phyloP scores from a whole-genome alignment of 2,888 invertebrate genomes.

The Xestia sexstrigata region DNA sequence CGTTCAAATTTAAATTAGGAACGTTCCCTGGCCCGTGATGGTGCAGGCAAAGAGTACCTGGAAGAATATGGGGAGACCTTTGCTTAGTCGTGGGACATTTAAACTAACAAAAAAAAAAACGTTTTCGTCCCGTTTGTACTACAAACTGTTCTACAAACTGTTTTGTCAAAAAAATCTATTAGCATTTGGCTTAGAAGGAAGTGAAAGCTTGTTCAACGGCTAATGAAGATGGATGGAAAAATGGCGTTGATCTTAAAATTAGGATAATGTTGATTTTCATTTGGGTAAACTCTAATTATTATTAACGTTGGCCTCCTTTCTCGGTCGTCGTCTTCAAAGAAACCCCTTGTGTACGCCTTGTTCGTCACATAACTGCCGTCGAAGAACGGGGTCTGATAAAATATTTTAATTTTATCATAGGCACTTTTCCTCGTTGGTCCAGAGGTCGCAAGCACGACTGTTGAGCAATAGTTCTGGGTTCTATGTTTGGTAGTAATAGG shows the following conservation, averaged over 20 bases:
- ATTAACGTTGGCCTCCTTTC: background rate
- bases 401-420: background rate
- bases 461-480: background rate
- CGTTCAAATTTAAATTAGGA: background rate
- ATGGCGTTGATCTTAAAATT: background rate
- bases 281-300: constrained; percentile 26
- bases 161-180: constrained; percentile 5
- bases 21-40: background rate
- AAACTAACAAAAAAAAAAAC: background rate
- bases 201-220: background rate
- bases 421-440: background rate
- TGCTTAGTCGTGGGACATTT: background rate
- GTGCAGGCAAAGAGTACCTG: background rate
- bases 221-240: constrained; percentile 8
- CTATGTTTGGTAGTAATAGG: no score
- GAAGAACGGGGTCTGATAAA: background rate
- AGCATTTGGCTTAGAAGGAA: background rate
- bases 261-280: constrained; percentile 6
- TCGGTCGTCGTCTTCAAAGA: background rate
- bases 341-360: background rate
- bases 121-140: no score
- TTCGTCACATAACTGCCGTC: background rate
- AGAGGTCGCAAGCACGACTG: background rate
- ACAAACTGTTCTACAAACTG: no score
- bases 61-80: background rate